Percentiles rank a stretch among this genome's conserved stretches.
Evolutionary conservation across 2,797 vertebrate genomes (phyloP).

Genomic region (Ceryle rudis): DNA sequence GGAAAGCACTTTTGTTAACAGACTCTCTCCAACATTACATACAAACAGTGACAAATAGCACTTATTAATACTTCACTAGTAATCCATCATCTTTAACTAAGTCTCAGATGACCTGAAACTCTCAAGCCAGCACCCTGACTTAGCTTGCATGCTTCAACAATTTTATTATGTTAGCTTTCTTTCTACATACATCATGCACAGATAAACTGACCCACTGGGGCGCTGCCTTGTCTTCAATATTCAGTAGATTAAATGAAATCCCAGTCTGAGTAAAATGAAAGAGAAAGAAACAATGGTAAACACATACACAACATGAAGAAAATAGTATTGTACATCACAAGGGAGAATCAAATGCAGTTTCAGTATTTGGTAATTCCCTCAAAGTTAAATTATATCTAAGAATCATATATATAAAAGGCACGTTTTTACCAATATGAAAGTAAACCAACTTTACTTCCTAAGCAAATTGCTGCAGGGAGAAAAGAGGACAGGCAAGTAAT

Average conservation of each 20-base stretch:
- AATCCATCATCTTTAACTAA: slow-evolving; percentile 59
- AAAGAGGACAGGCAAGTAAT: background rate
- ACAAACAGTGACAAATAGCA: slow-evolving; percentile 30
- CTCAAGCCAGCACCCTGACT: background rate
- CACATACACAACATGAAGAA: background rate
- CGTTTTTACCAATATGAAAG: background rate
- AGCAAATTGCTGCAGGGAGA: background rate
- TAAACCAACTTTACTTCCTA: background rate
- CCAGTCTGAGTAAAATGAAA: background rate
- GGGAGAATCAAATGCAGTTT: background rate
- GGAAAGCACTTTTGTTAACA: background rate
- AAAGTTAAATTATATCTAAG: background rate
- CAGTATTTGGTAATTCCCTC: background rate
- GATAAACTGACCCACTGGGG: slow-evolving; percentile 40
- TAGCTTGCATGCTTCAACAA: slow-evolving; percentile 29
- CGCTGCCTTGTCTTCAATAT: background rate
- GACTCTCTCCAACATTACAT: background rate
- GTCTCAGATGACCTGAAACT: slow-evolving; percentile 9
- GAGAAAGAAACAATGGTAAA: background rate
- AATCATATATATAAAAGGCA: background rate
- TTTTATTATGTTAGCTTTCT: slow-evolving; percentile 54
- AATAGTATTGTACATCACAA: background rate
- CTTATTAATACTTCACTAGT: slow-evolving; percentile 42
- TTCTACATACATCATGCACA: slow-evolving; percentile 33
- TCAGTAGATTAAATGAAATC: slow-evolving; percentile 53